A percentile compares a stretch with the other conserved stretches of the same genome.
Conservation (phyloP, 2,113 vertebrate genomes). For the Amphilophus citrinellus region DNA sequence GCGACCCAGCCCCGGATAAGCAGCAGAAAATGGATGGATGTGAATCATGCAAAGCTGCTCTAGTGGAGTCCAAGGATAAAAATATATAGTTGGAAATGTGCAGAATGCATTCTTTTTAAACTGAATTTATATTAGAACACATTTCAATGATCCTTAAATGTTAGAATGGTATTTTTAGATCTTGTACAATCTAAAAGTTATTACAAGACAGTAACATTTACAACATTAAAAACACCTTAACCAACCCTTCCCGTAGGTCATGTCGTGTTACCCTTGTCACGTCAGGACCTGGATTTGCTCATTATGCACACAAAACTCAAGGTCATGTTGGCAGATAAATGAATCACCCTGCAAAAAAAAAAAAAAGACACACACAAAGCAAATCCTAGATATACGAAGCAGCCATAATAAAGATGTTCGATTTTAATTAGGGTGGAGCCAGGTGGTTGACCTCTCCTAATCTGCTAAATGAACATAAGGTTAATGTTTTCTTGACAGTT, state of each 20-base stretch:
- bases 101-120: not conserved
- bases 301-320: slow-evolving; percentile 24
- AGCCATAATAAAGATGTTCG: not conserved
- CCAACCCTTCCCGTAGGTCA: not conserved
- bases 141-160: not conserved
- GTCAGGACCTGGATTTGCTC: slow-evolving; percentile 4
- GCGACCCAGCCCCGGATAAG: too few species aligned
- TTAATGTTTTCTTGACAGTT: slow-evolving; percentile 20
- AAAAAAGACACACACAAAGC: too few species aligned
- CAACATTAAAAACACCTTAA: not conserved
- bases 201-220: not conserved
- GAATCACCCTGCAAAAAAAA: not conserved
- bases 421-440: slow-evolving; percentile 12
- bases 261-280: not conserved
- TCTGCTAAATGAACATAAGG: not conserved
- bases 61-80: too few species aligned
- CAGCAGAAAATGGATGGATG: too few species aligned
- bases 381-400: not conserved
- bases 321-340: slow-evolving; percentile 1
- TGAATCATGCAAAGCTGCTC: not conserved
- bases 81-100: not conserved
- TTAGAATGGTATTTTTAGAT: not conserved
- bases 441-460: slow-evolving; percentile 35
- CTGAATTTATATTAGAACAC: not conserved
- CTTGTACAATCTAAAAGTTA: accelerated